Evolutionary conservation across 1,140 invertebrate genomes (phyloP).

Genomic region (Aphaenogaster floridana): DNA sequence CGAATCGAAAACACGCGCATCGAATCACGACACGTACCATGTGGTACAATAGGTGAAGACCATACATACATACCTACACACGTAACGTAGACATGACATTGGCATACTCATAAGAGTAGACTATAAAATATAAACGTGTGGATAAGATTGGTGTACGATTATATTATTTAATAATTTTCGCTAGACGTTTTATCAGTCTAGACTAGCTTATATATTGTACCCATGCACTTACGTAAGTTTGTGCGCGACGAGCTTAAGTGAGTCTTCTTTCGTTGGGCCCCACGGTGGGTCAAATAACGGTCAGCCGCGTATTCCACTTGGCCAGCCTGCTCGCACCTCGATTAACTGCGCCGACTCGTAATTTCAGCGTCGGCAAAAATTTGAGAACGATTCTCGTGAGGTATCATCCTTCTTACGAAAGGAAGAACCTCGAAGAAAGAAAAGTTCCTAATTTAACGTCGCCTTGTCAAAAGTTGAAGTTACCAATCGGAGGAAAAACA

Average conservation of each 20-base stretch:
- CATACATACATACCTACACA: background rate
- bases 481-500: background rate
- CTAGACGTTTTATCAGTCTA: background rate
- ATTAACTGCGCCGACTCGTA: slow-evolving; percentile 64
- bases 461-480: background rate
- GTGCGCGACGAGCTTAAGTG: slow-evolving; percentile 51
- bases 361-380: slow-evolving; percentile 55
- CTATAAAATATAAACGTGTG: background rate
- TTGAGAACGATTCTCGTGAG: background rate
- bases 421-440: background rate
- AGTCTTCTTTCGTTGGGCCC: slow-evolving; percentile 74
- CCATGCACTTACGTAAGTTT: slow-evolving; percentile 27
- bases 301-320: slow-evolving; percentile 81
- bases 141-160: background rate
- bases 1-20: background rate
- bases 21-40: too few species aligned
- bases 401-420: background rate
- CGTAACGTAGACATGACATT: background rate
- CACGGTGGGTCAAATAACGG: slow-evolving; percentile 82
- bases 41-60: background rate
- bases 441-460: background rate
- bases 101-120: background rate
- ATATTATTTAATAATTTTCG: background rate
- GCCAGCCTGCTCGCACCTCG: slow-evolving; percentile 73
- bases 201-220: background rate